Conservation (phyloP, 2,797 vertebrate species). For the Danio choprae region DNA sequence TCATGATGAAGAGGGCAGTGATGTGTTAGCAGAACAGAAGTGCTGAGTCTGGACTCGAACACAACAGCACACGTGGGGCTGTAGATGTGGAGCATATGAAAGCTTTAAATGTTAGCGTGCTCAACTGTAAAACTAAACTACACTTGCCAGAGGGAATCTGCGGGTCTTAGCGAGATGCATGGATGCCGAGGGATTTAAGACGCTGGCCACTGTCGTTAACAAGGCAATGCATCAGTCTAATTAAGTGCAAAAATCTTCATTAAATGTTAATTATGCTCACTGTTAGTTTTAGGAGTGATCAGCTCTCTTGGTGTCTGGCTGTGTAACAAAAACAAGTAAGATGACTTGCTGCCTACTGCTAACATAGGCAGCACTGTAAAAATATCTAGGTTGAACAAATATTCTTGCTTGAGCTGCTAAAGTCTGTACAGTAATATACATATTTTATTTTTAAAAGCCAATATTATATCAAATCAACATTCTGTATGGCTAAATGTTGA, state of each 20-base stretch:
- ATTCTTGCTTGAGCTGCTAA: no score
- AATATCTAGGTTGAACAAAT: background rate
- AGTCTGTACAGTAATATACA: no score
- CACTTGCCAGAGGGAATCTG: constrained; percentile 18
- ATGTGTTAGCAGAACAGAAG: constrained; percentile 57
- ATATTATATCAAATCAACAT: no score
- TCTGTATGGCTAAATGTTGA: no score
- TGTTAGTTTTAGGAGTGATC: constrained; percentile 29
- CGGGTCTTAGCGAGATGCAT: constrained; percentile 5
- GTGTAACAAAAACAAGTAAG: background rate
- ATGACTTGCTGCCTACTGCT: background rate
- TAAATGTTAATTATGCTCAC: constrained; percentile 35
- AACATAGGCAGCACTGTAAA: background rate
- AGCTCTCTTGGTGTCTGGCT: background rate
- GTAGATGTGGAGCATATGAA: constrained; percentile 47
- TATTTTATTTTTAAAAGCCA: no score
- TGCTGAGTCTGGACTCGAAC: constrained; percentile 58
- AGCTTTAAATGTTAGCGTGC: constrained; percentile 36
- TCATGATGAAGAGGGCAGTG: constrained; percentile 56
- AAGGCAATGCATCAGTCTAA: constrained; percentile 4
- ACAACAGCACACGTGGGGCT: constrained; percentile 51
- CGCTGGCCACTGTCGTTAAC: background rate
- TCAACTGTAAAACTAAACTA: constrained; percentile 38
- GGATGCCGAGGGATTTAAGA: background rate
- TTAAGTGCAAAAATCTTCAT: constrained; percentile 25